Evolutionary conservation across 1,140 invertebrate species (phyloP).

Genomic region (Chrysomallon squamiferum): DNA sequence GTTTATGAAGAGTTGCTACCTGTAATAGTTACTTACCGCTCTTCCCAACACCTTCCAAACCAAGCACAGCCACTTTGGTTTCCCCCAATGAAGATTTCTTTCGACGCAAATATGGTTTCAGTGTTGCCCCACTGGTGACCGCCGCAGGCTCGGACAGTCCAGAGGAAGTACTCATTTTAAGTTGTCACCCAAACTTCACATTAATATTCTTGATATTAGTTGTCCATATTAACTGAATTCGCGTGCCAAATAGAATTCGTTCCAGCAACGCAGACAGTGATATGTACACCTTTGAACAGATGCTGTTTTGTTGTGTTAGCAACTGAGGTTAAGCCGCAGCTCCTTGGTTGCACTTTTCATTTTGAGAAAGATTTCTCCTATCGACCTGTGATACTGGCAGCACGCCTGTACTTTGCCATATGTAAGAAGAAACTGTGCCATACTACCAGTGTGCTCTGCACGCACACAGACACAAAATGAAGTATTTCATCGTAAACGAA

Average conservation of each 20-base stretch:
- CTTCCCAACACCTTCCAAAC: conserved; percentile 51
- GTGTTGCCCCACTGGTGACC: conserved; percentile 25
- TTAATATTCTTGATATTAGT: not conserved
- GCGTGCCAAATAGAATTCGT: not conserved
- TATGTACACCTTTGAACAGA: too few relatives aligned
- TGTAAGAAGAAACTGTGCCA: too few relatives aligned
- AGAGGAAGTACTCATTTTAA: conserved; percentile 31
- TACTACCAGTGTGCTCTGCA: too few relatives aligned
- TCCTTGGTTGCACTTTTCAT: too few relatives aligned
- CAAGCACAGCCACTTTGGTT: conserved; percentile 56
- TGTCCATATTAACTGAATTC: not conserved
- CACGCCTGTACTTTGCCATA: too few relatives aligned
- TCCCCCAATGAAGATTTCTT: conserved; percentile 59
- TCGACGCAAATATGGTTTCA: conserved; percentile 48
- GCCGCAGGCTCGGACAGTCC: conserved; percentile 19
- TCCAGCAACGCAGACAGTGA: not conserved
- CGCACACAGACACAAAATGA: too few relatives aligned
- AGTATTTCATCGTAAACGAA: too few relatives aligned
- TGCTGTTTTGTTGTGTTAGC: too few relatives aligned
- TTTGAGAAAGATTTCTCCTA: too few relatives aligned
- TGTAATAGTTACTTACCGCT: conserved; percentile 49
- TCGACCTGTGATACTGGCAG: too few relatives aligned
- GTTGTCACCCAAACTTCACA: not conserved
- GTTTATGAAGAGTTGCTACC: too few relatives aligned
- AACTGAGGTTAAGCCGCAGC: too few relatives aligned